These are phyloP conservation scores for Hycleus phaleratus DNA, from an alignment of 1,140 invertebrate genomes.

Conservation along the genomic window DNA sequence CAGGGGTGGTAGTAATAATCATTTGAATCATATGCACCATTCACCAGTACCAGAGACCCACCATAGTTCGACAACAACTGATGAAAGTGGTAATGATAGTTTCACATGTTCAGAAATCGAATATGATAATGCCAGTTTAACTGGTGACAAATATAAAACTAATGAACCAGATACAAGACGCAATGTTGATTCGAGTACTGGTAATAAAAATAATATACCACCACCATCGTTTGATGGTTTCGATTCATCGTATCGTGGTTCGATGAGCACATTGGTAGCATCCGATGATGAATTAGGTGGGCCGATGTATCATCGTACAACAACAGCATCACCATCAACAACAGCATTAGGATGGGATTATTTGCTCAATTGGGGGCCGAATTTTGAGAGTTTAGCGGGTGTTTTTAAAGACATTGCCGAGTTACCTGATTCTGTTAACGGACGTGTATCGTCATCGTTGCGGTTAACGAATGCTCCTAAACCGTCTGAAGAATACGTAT, in stretches of 20 bases:
- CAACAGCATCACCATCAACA: conserved; percentile 66
- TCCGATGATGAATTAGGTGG: conserved; percentile 81
- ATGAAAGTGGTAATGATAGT: conserved; percentile 93
- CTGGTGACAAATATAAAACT: conserved; percentile 74
- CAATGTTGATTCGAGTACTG: conserved; percentile 47
- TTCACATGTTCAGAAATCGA: conserved; percentile 98
- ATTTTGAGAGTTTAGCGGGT: conserved; percentile 88
- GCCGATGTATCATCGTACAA: conserved; percentile 59
- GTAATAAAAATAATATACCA: conserved; percentile 51
- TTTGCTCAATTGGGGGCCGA: conserved; percentile 90
- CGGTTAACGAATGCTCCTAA: conserved; percentile 62
- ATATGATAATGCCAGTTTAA: conserved; percentile 82
- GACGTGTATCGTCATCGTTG: conserved; percentile 53
- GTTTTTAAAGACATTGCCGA: conserved; percentile 95
- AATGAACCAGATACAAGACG: conserved; percentile 53
- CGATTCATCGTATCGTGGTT: conserved; percentile 88
- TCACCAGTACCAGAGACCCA: conserved; percentile 64
- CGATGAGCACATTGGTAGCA: conserved; percentile 83
- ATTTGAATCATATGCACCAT: conserved; percentile 54
- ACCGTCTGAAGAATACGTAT: conserved; percentile 75
- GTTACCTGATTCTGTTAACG: conserved; percentile 72
- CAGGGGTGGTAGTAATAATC: conserved; percentile 49
- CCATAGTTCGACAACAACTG: conserved; percentile 75
- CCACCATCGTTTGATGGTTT: conserved; percentile 82
- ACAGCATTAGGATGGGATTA: conserved; percentile 84